Evolutionary conservation across 1,140 invertebrate species (phyloP).

Genomic region (Metopolophium dirhodum): DNA sequence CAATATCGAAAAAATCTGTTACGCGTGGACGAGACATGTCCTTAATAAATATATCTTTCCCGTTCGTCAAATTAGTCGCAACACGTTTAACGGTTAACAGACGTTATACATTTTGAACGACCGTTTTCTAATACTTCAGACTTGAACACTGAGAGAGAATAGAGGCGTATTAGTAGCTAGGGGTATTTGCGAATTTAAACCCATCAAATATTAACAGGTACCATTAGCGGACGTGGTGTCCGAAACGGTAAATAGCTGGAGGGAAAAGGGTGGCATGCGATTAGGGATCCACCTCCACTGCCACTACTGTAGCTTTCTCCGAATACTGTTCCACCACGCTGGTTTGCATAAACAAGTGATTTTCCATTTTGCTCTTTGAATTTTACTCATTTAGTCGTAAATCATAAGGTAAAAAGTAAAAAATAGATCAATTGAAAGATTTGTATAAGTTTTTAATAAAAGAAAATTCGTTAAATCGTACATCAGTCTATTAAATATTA

Average conservation of each 20-base stretch:
- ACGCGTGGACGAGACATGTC: background rate
- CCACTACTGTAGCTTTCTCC: background rate
- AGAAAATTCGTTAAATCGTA: background rate
- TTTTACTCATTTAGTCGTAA: background rate
- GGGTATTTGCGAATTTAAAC: constrained; percentile 41
- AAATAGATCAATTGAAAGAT: background rate
- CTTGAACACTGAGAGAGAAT: background rate
- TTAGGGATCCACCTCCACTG: background rate
- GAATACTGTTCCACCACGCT: background rate
- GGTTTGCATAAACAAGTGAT: background rate
- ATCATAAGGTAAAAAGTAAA: background rate
- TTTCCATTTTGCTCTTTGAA: constrained; percentile 11
- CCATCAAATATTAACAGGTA: constrained; percentile 51
- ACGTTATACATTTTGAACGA: background rate
- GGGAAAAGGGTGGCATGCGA: constrained; percentile 13
- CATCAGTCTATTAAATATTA: background rate
- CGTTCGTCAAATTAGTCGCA: background rate
- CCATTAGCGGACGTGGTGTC: constrained; percentile 46
- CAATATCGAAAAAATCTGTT: constrained; percentile 16
- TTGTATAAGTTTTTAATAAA: background rate
- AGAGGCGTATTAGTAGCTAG: constrained; percentile 3
- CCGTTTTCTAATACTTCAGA: constrained; percentile 8
- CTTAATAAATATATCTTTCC: background rate
- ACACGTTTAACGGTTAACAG: background rate
- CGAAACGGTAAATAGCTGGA: constrained; percentile 26